These are phyloP conservation scores for Lasioglossum pauxillum DNA, from an alignment of 2,888 invertebrate genomes.

Conservation along the genomic window DNA sequence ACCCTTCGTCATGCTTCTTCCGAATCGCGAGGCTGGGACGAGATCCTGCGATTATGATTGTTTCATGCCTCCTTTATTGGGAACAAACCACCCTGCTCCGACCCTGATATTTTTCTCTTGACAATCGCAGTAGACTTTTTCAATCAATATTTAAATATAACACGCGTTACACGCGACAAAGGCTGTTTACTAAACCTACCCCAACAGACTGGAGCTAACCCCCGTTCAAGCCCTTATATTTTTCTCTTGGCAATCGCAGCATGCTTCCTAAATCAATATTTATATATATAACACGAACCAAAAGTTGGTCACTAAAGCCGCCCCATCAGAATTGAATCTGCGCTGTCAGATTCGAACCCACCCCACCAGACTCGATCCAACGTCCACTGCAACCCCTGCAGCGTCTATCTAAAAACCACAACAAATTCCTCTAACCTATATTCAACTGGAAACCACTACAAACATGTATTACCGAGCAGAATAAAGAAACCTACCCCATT, in stretches of 20 bases:
- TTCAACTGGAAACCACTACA: not conserved
- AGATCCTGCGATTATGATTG: too few species aligned
- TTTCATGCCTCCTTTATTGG: not conserved
- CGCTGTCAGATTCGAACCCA: not conserved
- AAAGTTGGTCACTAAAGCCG: not conserved
- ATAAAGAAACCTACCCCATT: not conserved
- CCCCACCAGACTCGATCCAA: not conserved
- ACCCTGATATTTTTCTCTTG: not conserved
- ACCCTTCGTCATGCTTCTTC: too few species aligned
- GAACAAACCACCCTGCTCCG: not conserved
- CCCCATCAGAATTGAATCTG: not conserved
- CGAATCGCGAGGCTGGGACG: too few species aligned
- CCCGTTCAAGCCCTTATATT: not conserved
- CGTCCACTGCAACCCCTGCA: not conserved
- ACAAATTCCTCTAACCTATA: not conserved
- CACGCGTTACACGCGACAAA: not conserved
- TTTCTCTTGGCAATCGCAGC: not conserved
- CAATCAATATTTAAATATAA: not conserved
- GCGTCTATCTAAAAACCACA: not conserved
- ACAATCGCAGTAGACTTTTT: not conserved
- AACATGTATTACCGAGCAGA: not conserved
- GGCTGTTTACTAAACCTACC: not conserved
- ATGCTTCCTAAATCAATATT: not conserved
- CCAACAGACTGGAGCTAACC: not conserved
- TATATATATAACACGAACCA: not conserved